Evolutionary conservation across 2,797 vertebrate species (phyloP).

Genomic region (Lindbergichthys nudifrons): DNA sequence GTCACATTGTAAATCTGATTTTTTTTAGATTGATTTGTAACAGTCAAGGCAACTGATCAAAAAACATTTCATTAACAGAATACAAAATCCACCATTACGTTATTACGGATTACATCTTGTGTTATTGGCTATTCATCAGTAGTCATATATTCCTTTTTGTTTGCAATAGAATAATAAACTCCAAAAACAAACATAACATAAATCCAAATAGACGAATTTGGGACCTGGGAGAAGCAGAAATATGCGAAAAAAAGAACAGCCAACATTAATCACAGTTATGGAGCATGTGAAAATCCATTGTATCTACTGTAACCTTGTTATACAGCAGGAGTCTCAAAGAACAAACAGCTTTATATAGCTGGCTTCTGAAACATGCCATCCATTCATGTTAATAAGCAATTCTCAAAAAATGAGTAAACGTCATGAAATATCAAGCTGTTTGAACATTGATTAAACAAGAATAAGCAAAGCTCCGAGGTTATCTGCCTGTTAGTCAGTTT

Average conservation of each 20-base stretch:
- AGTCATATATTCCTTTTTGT: not conserved
- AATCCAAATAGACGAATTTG: no score
- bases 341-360: not conserved
- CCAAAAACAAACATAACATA: no score
- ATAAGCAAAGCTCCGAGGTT: no score
- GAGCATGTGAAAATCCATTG: not conserved
- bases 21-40: not conserved
- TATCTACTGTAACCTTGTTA: not conserved
- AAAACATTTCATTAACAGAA: not conserved
- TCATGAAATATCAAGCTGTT: not conserved
- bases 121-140: not conserved
- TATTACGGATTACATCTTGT: not conserved
- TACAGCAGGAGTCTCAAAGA: not conserved
- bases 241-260: not conserved
- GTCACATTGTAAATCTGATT: not conserved
- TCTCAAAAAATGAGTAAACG: not conserved
- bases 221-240: no score
- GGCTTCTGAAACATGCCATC: not conserved
- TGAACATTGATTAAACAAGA: not conserved
- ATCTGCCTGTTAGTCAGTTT: no score
- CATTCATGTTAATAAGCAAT: not conserved
- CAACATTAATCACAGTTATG: constrained; percentile 1
- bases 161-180: no score
- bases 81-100: not conserved
- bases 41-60: not conserved